Percentiles rank a stretch among this genome's conserved stretches.
Evolutionary conservation across 2,113 vertebrate species (phyloP).

Genomic region (Corynorhinus townsendii): DNA sequence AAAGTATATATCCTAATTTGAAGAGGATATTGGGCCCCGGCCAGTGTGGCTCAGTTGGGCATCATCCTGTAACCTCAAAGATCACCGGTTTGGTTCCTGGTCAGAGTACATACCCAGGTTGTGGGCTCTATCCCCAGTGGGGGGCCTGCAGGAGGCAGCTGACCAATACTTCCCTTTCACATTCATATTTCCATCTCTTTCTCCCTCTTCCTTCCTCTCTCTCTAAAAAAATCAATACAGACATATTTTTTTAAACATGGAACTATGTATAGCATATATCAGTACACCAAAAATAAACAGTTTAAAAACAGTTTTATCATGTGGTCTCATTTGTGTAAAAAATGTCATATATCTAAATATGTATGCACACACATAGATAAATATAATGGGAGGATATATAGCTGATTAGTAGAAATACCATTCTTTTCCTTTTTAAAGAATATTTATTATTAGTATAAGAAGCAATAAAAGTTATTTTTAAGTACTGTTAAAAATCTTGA

Average conservation of each 20-base stretch:
- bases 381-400: background rate
- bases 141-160: too few relatives aligned
- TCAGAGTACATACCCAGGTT: too few relatives aligned
- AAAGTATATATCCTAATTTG: background rate
- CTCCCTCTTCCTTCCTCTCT: too few relatives aligned
- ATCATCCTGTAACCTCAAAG: too few relatives aligned
- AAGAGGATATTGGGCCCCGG: background rate
- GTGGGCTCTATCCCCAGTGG: too few relatives aligned
- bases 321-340: background rate
- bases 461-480: background rate
- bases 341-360: background rate
- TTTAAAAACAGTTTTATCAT: background rate
- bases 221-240: too few relatives aligned
- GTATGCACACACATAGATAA: background rate
- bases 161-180: too few relatives aligned
- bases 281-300: background rate
- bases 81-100: too few relatives aligned
- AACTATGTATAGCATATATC: background rate
- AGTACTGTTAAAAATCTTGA: background rate
- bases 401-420: background rate
- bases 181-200: too few relatives aligned
- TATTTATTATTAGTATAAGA: background rate
- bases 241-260: background rate
- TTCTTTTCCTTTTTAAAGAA: background rate
- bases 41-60: too few relatives aligned